phyloP scores from a whole-genome alignment of 2,888 invertebrate genomes.

The Drosophila setosimentum region DNA sequence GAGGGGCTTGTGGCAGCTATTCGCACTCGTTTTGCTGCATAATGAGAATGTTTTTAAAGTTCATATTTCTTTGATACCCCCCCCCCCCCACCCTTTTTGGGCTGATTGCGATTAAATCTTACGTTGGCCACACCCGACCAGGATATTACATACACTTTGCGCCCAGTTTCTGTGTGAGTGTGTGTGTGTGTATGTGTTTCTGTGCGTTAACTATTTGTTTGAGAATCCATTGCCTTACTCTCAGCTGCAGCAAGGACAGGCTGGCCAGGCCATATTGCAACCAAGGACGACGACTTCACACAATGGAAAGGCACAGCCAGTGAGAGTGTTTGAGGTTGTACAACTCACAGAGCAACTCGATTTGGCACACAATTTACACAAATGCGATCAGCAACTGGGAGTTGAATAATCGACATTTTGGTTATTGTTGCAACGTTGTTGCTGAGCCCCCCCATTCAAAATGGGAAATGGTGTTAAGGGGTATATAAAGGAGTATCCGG shows the following conservation, averaged over 20 bases:
- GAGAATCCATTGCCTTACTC: constrained; percentile 55
- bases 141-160: constrained; percentile 56
- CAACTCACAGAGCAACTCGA: constrained; percentile 39
- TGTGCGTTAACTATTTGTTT: constrained; percentile 58
- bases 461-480: background rate
- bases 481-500: background rate
- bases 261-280: constrained; percentile 16
- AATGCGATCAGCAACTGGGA: constrained; percentile 44
- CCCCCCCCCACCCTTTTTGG: background rate
- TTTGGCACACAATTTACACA: constrained; percentile 65
- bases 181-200: constrained; percentile 20
- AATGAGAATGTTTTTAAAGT: constrained; percentile 55
- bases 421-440: constrained; percentile 24
- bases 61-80: constrained; percentile 24
- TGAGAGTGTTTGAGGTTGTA: background rate
- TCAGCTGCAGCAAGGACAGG: constrained; percentile 33
- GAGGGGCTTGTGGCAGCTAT: constrained; percentile 12
- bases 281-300: background rate
- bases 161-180: constrained; percentile 17
- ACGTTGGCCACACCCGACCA: constrained; percentile 47
- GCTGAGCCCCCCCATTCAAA: background rate
- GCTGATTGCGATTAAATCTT: constrained; percentile 68
- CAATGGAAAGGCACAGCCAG: background rate
- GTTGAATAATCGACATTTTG: constrained; percentile 45
- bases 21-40: constrained; percentile 57